Evolutionary conservation across 2,797 vertebrate species (phyloP).

Genomic region (Onychomys torridus): DNA sequence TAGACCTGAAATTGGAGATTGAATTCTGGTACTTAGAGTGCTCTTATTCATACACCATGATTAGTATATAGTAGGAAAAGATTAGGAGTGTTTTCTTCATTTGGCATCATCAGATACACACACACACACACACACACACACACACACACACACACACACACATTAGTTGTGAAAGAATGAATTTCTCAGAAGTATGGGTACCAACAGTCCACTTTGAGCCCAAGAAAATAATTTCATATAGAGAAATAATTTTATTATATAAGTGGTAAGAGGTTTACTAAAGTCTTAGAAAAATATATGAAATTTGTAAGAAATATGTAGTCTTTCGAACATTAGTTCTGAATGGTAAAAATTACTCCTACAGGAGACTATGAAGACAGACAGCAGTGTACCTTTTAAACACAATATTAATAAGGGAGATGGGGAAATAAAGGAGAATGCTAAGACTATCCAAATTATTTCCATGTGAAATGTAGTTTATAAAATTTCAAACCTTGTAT

Average conservation of each 20-base stretch:
- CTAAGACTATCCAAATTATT: conserved; percentile 71
- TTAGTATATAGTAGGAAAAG: background rate
- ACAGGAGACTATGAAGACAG: conserved; percentile 79
- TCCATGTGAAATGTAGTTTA: conserved; percentile 62
- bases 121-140: too few relatives aligned
- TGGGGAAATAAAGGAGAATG: conserved; percentile 65
- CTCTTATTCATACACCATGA: background rate
- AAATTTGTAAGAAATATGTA: background rate
- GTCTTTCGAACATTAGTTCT: conserved; percentile 29
- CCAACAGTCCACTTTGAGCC: background rate
- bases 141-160: background rate
- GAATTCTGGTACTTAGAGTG: background rate
- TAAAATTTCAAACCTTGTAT: conserved; percentile 63
- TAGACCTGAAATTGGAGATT: background rate
- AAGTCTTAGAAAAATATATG: conserved; percentile 43
- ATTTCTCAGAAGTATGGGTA: conserved; percentile 30
- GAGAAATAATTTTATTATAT: background rate
- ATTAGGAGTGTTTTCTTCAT: conserved; percentile 9
- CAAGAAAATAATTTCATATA: conserved; percentile 36
- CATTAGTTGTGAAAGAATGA: conserved; percentile 42
- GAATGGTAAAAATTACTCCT: conserved; percentile 63
- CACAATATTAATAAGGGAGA: conserved; percentile 69
- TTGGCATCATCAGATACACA: background rate
- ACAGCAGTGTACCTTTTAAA: conserved; percentile 78
- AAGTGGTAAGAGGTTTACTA: background rate